Percentiles rank a stretch among this genome's conserved stretches.
Conservation (phyloP, 1,140 invertebrate genomes). For the Polypedilum pembai region DNA sequence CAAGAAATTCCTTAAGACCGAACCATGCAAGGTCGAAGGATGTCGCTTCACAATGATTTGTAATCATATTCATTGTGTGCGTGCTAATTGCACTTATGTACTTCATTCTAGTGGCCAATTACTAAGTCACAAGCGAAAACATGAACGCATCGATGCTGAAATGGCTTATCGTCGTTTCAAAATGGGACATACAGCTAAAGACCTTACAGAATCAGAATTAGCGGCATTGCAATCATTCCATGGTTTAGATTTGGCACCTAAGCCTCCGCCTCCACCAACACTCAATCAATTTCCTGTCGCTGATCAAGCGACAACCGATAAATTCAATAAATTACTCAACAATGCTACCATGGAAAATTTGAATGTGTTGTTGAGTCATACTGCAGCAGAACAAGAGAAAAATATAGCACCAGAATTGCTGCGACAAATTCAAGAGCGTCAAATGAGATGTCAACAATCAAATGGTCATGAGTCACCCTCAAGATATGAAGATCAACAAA, state of each 20-base stretch:
- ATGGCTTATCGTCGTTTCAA: slow-evolving; percentile 74
- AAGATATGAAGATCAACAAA: neutral
- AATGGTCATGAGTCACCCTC: neutral
- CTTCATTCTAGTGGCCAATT: slow-evolving; percentile 92
- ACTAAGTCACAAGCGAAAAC: slow-evolving; percentile 96
- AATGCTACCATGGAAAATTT: slow-evolving; percentile 27
- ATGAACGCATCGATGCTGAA: slow-evolving; percentile 87
- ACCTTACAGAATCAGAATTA: slow-evolving; percentile 17
- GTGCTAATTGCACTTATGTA: slow-evolving; percentile 90
- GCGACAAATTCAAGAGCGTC: neutral
- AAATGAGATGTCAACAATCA: neutral
- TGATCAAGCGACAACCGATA: slow-evolving; percentile 22
- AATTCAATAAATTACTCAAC: slow-evolving; percentile 23
- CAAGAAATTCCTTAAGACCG: slow-evolving; percentile 98
- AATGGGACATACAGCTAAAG: slow-evolving; percentile 10
- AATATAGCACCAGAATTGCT: slow-evolving; percentile 11
- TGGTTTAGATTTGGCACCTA: slow-evolving; percentile 20
- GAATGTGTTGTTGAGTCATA: neutral
- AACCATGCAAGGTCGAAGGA: slow-evolving; percentile 80
- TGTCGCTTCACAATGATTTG: slow-evolving; percentile 87
- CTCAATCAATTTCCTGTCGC: slow-evolving; percentile 21
- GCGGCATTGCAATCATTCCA: slow-evolving; percentile 21
- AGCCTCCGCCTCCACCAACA: slow-evolving; percentile 7
- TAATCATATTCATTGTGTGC: slow-evolving; percentile 98
- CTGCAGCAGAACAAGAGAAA: neutral